Conservation (phyloP, 2,113 vertebrate species). For the Gulo gulo region DNA sequence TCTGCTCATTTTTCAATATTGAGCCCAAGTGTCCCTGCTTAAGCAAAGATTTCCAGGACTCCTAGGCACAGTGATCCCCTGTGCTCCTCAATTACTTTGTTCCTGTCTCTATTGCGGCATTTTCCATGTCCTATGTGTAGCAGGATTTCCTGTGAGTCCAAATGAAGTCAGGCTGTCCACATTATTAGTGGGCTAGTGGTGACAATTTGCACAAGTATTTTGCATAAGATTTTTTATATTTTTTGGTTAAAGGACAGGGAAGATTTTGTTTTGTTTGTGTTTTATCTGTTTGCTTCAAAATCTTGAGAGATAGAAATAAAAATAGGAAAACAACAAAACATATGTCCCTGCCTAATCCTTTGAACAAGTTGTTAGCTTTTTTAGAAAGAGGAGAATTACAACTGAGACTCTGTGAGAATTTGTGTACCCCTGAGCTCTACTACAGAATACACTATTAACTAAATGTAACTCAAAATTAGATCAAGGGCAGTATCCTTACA, state of each 20-base stretch:
- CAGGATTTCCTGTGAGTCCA: neutral
- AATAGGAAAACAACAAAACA: neutral
- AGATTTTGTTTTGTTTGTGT: neutral
- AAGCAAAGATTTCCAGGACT: neutral
- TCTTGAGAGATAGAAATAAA: conserved; percentile 2
- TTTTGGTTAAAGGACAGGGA: neutral
- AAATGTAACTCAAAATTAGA: neutral
- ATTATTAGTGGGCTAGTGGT: neutral
- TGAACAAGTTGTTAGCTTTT: neutral
- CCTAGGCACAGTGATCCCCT: neutral
- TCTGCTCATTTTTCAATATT: neutral
- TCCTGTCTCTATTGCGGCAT: neutral
- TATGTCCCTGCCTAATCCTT: neutral
- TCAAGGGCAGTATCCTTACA: neutral
- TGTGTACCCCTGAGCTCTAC: neutral
- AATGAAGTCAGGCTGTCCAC: neutral
- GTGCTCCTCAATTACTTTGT: neutral
- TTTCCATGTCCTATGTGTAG: neutral
- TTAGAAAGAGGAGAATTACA: neutral
- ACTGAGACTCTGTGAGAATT: neutral
- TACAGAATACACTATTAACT: neutral
- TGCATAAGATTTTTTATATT: neutral
- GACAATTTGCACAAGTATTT: neutral
- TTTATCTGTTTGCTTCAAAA: neutral
- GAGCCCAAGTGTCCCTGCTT: neutral